Evolutionary conservation across 2,797 vertebrate genomes (phyloP), one percentile per base, ranked within the genome.

Genomic region (Macropus fuliginosus): DNA sequence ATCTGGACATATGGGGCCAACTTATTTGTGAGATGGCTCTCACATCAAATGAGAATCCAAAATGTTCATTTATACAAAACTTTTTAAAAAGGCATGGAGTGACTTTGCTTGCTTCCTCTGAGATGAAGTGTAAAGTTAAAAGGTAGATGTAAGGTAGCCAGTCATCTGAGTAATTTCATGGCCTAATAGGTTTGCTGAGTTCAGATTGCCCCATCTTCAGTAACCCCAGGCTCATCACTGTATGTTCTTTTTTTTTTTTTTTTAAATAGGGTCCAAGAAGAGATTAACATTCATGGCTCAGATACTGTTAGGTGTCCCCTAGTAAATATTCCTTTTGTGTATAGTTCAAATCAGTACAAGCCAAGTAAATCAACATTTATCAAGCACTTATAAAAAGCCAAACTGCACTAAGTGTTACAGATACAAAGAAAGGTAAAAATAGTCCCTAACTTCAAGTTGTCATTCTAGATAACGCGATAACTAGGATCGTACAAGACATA

Each of bases 21-120:
- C 94, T 97, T 93, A 93, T 92, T 93, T 97, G 89, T 92, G 96
- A 95, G 54, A 55, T 12, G 34, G 24, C 92, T 95, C 93, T 94
- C 96, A 94, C 93, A 92, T 95, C 92, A 96, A 91, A 92, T 93
- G 54, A 95, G 96, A 94, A 94, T 34, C 91, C 14, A 74, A 56
- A 91, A 54, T 56, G 91, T 89, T 93, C 92, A 90, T 16, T 94
- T 96, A 95, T 91, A 52, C 89, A 54, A 52, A 92, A 4, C 74
- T 40, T 81, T 54, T 21, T 34, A 16, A 66, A 54, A 62, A 92
- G 55, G 54, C 56, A 34, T 46, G 89, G 90, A 27, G 3, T 81
- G 62, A 90, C 81, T 57, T 95, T 97, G 62, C 3, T 91, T 96
- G 31, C 56, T 94, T 13, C n/a, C 92, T 94, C 21, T 92, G 57